Base-by-base conservation (phyloP, 2,888 invertebrate genomes). In the Acanthococcus lagerstroemiae region DNA sequence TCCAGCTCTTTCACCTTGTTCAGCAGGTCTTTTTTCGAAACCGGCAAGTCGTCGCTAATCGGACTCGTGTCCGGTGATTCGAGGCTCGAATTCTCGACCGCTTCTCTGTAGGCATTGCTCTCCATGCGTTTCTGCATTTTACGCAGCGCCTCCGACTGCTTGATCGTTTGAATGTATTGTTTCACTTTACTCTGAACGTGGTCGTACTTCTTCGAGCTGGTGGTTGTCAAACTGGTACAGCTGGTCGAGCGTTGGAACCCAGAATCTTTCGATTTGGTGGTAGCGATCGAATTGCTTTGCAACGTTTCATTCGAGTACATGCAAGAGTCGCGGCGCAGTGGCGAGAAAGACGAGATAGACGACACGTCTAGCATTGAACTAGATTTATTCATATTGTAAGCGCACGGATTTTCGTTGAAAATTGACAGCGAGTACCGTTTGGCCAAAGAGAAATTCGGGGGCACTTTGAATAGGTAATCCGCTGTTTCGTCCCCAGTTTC, bases 131-230 rank as follows among this genome's bases (percentile, higher is more conserved):
- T 66, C 22, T 66, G 55, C 66, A 66, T 66, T 63, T 68, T 69
- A 46, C 67, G 66, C 55, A 68, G 58, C 17, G 68, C 66, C 63
- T 69, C 69, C 50, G 67, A 60, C 19, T 71, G 69, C 55, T 70
- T 71, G 17, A 72, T 72, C 46, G 70, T 70, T 52, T 70, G 68
- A 17, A 73, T 72, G 55, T 73, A 73, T 48, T 72, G 70, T 56
- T 72, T 72, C 0, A 73, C 72, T 69, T 73, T 73, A 68, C 72
- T 72, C 66, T 71, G 69, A 65, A 73, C 69, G 67, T 73, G 73
- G 44, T 71, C 72, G 68, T 72, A 73, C 24, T 69, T 71, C 27
- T 69, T 70, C 9, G 68, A 69, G 24, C 67, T 55, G 56, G 67
- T 67, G n/a, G 71, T 69, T 7, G 46, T 69, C 25, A 72, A 61